These are phyloP conservation scores for Psephotus haematonotus DNA, from an alignment of 2,113 vertebrate species.

Conservation along the genomic window DNA sequence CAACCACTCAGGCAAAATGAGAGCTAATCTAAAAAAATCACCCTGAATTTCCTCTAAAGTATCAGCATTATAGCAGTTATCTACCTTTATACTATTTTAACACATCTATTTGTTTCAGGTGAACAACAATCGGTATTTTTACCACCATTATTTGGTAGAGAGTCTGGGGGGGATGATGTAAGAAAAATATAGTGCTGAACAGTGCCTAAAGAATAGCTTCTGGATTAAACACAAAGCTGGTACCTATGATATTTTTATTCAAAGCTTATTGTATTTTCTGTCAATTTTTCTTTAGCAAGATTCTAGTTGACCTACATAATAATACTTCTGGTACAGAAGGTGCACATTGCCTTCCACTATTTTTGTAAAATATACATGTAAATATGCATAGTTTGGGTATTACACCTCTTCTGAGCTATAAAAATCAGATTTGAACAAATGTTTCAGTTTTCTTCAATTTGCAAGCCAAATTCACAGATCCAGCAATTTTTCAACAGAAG, in stretches of 20 bases:
- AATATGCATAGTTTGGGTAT: neutral
- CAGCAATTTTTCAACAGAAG: neutral
- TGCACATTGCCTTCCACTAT: neutral
- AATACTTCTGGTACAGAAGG: neutral
- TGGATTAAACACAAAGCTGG: neutral
- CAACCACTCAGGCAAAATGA: neutral
- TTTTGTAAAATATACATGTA: neutral
- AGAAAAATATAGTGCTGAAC: neutral
- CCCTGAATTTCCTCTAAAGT: neutral
- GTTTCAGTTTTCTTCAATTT: neutral
- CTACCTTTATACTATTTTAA: neutral
- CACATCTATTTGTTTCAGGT: neutral
- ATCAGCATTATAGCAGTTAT: neutral
- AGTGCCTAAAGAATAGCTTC: neutral
- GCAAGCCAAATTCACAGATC: neutral
- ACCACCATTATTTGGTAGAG: neutral
- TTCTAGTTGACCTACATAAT: constrained; percentile 21
- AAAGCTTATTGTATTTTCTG: neutral
- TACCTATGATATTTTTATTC: neutral
- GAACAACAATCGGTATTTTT: neutral
- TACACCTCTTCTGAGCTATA: neutral
- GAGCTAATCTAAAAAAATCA: neutral
- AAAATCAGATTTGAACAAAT: neutral
- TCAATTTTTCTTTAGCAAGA: neutral
- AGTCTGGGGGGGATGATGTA: neutral